Conservation (phyloP, 2,888 invertebrate genomes). For the Andrena haemorrhoa region DNA sequence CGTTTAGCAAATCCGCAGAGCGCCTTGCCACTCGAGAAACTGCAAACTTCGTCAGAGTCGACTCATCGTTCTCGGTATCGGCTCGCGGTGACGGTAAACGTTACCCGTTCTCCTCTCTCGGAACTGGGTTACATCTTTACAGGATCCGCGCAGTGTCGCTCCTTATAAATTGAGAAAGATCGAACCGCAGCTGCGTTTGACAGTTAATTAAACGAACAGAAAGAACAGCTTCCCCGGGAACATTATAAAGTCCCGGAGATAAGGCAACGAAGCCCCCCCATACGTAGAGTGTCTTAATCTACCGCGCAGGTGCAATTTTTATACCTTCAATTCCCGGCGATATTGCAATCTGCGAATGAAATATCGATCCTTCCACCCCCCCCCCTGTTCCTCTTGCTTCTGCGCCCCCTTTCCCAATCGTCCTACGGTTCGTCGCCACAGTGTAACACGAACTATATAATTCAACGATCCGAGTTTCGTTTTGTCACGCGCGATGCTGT, state of each 20-base stretch:
- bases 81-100: constrained; percentile 31
- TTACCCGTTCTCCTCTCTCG: constrained; percentile 31
- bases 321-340: constrained; percentile 30
- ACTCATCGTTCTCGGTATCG: constrained; percentile 45
- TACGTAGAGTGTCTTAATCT: constrained; percentile 52
- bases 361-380: constrained; percentile 20
- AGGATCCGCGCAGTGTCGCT: constrained; percentile 26
- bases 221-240: constrained; percentile 54
- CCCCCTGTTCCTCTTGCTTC: not conserved
- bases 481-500: not conserved
- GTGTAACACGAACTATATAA: constrained; percentile 14
- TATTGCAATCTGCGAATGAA: constrained; percentile 37
- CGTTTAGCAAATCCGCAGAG: not conserved
- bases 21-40: too few relatives aligned
- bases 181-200: constrained; percentile 64
- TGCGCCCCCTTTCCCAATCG: not conserved
- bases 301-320: constrained; percentile 43
- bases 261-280: constrained; percentile 18
- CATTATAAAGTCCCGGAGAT: constrained; percentile 34
- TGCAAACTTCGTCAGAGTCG: not conserved
- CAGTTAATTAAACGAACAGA: constrained; percentile 68
- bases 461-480: constrained; percentile 17
- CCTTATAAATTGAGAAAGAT: constrained; percentile 64
- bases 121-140: constrained; percentile 56
- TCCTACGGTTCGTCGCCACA: constrained; percentile 14